Evolutionary conservation across 2,113 vertebrate species (phyloP), one percentile per base, ranked within the genome.

Genomic region (Bostrychus sinensis): DNA sequence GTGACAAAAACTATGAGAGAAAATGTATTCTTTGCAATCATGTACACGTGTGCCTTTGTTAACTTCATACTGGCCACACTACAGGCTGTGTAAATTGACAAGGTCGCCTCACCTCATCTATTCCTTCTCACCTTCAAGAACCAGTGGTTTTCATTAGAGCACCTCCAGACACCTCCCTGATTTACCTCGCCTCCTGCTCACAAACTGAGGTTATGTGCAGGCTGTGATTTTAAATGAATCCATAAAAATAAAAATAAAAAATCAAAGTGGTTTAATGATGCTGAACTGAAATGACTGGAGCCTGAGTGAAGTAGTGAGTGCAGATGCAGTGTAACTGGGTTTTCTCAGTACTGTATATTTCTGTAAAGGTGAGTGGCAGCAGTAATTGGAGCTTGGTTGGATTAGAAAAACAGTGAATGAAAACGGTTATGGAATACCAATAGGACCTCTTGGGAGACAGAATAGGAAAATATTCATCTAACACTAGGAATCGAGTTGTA

Each of bases 361-460:
- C 20, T 64, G 50, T 42, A 46, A 17, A 59, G 39, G 53, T 81
- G 86, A 81, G 75, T 85, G 87, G 82, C 86, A 88, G 77, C 72
- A 83, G 74, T 86, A 86, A 88, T 88, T 88, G 84, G 78, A 53
- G 73, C 68, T 71, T 76, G 46, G 62, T 67, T 74, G 64, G 62
- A 20, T 43, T 42, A 61, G 56, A 61, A 72, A 73, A 80, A 82
- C 70, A 71, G 66, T 74, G 69, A 79, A 75, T 67, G 57, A 73
- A 69, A 66, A 67, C 81, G 77, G 69, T 70, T 68, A 58, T 60
- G 22, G 83, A 86, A 83, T 81, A 81, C 66, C 80, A 78, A 88
- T 77, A 37, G 4, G 4, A 13, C 19, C 53, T 9, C 19, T 51
- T 71, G 37, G 7, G 68, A 63, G 62, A 46, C 41, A 25, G 80